phyloP scores from a whole-genome alignment of 2,113 vertebrate species.

The Catagonus wagneri region DNA sequence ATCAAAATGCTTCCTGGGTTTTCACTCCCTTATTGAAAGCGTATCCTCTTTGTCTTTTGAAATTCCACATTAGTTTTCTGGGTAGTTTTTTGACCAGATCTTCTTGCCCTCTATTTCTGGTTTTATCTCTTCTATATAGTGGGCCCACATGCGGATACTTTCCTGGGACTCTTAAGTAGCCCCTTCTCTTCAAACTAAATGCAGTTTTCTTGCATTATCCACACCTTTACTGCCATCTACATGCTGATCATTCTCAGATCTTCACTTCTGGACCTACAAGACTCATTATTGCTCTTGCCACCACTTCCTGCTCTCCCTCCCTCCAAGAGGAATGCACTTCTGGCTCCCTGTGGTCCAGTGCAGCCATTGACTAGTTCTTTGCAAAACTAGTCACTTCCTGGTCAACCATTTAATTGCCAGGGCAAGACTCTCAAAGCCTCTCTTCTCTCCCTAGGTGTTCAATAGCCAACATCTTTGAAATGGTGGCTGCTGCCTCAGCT shows the following conservation, averaged over 20 bases:
- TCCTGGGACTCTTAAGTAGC: too few relatives aligned
- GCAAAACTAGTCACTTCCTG: neutral
- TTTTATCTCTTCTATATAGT: neutral
- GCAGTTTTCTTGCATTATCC: neutral
- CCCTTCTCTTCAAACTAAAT: neutral
- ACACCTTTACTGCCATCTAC: neutral
- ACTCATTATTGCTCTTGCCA: neutral
- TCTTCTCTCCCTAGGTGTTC: neutral
- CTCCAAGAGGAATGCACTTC: neutral
- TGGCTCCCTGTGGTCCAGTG: neutral
- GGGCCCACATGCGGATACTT: neutral
- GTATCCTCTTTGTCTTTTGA: neutral
- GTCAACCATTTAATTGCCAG: neutral
- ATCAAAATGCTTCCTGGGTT: neutral
- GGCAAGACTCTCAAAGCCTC: neutral
- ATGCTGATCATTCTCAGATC: neutral
- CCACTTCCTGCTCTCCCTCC: neutral
- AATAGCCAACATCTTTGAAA: neutral
- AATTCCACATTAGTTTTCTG: neutral
- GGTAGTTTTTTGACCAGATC: neutral
- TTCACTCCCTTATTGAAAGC: neutral
- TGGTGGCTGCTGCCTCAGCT: neutral
- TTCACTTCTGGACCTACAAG: neutral
- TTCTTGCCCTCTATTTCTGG: neutral
- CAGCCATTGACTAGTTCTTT: neutral